phyloP scores from a whole-genome alignment of 2,113 vertebrate species.

The Pionites leucogaster region DNA sequence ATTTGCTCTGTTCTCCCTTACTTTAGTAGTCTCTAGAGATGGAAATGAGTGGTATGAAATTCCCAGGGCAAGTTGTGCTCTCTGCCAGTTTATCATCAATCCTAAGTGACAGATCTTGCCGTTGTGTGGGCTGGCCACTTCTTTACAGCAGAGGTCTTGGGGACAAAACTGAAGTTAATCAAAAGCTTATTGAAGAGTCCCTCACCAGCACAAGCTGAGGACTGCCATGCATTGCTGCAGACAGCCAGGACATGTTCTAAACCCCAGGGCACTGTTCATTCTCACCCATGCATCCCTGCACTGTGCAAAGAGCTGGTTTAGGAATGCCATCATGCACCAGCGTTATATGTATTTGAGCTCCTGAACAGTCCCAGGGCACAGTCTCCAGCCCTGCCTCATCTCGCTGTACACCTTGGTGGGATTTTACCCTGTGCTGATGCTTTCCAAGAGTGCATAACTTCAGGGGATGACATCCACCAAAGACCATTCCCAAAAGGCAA shows the following conservation, averaged over 20 bases:
- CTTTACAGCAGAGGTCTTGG: neutral
- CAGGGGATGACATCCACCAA: neutral
- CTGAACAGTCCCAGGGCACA: neutral
- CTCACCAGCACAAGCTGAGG: neutral
- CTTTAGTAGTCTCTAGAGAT: neutral
- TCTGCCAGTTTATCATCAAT: neutral
- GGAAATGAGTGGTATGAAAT: neutral
- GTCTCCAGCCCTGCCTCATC: neutral
- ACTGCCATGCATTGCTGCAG: fast-evolving
- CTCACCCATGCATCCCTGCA: fast-evolving
- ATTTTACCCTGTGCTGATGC: neutral
- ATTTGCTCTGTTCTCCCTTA: neutral
- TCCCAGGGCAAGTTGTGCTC: neutral
- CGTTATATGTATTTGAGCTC: too few species aligned
- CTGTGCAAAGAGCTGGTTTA: neutral
- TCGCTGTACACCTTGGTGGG: neutral
- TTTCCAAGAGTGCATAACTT: neutral
- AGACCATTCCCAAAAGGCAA: neutral
- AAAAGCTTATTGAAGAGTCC: fast-evolving
- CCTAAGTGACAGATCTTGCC: neutral
- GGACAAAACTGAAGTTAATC: neutral
- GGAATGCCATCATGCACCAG: too few species aligned
- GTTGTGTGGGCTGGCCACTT: neutral
- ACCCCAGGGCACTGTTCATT: fast-evolving
- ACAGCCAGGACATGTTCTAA: neutral